Evolutionary conservation across 2,888 invertebrate genomes (phyloP), one percentile per base, ranked within the genome.

Genomic region (Mellilla xanthometata): DNA sequence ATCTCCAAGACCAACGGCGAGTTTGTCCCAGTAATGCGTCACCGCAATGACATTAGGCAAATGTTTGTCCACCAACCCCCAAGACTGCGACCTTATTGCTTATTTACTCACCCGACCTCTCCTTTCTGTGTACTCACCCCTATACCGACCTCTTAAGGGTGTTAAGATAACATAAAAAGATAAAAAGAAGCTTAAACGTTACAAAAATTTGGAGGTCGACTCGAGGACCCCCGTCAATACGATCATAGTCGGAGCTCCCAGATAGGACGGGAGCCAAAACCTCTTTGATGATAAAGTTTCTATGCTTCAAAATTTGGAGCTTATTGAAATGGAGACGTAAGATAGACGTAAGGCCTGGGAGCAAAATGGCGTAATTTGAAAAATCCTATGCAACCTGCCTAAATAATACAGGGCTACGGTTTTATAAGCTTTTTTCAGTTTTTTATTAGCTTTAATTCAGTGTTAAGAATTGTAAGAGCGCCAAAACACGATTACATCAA

Each of bases 41-140:
- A 67, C 61, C 39, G 49, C 56, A 8, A 54, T 54, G 66, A 63
- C 65, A 56, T 59, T 64, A 38, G 28, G 48, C 68, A 72, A 79
- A 81, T 74, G 72, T 79, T 79, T 74, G 63, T 55, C 40, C 61
- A 49, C 49, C 50, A 61, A 52, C 54, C 58, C 53, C 54, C 60
- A 60, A 61, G 62, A 30, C 34, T 54, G 53, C 53, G 60, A 60
- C 65, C 68, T 68, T 72, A 72, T 72, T 69, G 67, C 55, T 62
- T 75, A 68, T 72, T 68, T 72, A 59, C 64, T 62, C 60, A 56
- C 48, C n/a, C 52, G 48, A 52, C 55, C 61, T 54, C 58, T 60
- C 55, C 60, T 56, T 54, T 60, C 62, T 66, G 50, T 54, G 38
- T 47, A 39, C 19, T 31, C 43, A 35, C 47, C 54, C n/a, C 49